Evolutionary conservation across 2,113 vertebrate species (phyloP), one percentile per base, ranked within the genome.

Genomic region (Pterocles orientalis): DNA sequence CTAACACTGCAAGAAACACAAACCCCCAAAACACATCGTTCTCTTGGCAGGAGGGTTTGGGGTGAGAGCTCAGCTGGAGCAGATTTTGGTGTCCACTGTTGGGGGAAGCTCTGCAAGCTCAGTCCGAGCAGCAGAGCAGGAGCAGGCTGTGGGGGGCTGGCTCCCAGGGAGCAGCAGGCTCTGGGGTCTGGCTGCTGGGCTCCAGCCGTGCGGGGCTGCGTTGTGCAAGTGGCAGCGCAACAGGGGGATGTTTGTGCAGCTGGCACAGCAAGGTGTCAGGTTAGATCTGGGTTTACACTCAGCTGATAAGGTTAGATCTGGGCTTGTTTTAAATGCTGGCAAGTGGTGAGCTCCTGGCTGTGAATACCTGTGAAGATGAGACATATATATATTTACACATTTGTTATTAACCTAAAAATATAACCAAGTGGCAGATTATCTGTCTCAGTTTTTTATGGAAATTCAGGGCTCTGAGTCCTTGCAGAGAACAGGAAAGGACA

Each of bases 391-490:
- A 39, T 94, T 96, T 93, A 94, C 92, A 92, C 94, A 94, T 88
- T 96, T 96, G 95, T 69, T 95, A 92, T 90, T 94, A 93, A 78
- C 79, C 78, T 97, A 93, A 97, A 96, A 97, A 94, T 96, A 94
- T 12, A 95, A 94, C 24, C 28, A 45, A 78, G 77, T 47, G 43
- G 66, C 78, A 91, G 87, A 95, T 96, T 75, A 91, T 68, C 85
- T 95, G 68, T 14, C 39, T 41, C 80, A 24, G 14, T 79, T 90
- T 83, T 21, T 36, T 60, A 68, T 60, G 68, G 88, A 69, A 79
- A 90, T 83, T 54, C 47, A 61, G 54, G 43, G 48, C 70, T 93
- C 51, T 71, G 54, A 82, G 51, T 72, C 51, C 73, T 73, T 68
- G 69, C 69, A 91, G 69, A 50, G 57, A 73, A 62, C 0, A 61